Conservation (phyloP, 2,113 vertebrate genomes). For the Acrocephalus kingi region DNA sequence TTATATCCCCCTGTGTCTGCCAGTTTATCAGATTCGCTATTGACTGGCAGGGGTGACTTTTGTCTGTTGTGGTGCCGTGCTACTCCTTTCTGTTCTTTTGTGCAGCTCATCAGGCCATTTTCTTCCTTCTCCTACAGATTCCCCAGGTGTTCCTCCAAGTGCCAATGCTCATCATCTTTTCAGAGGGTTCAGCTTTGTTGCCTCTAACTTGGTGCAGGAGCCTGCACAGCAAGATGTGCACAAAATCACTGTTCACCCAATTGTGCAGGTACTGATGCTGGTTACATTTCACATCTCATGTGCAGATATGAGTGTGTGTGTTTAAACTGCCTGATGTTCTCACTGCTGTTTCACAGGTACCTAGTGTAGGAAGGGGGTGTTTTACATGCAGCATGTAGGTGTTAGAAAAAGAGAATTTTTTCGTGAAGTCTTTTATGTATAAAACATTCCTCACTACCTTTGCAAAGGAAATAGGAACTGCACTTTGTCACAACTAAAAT, state of each 20-base stretch:
- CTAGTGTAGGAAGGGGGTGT: neutral
- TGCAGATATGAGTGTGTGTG: neutral
- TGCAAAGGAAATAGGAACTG: neutral
- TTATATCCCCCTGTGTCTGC: neutral
- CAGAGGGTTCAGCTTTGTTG: conserved; percentile 94
- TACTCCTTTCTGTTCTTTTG: neutral
- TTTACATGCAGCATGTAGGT: neutral
- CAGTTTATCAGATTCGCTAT: neutral
- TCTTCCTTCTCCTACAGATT: conserved; percentile 77
- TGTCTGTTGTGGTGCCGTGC: neutral
- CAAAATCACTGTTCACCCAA: conserved; percentile 80
- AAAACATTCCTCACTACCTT: neutral
- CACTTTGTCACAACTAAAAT: neutral
- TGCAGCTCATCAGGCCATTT: neutral
- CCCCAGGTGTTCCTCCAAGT: conserved; percentile 92
- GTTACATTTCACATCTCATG: neutral
- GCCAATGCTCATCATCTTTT: conserved; percentile 94
- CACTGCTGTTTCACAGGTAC: neutral
- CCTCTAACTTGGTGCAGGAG: conserved; percentile 87
- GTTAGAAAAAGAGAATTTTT: neutral
- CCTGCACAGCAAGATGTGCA: conserved; percentile 72
- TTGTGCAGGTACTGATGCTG: conserved; percentile 85
- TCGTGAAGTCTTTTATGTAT: neutral
- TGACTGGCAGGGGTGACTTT: neutral
- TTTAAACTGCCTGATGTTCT: neutral